Evolutionary conservation across 1,140 invertebrate genomes (phyloP), one percentile per base, ranked within the genome.

Genomic region (Tribolium madens): DNA sequence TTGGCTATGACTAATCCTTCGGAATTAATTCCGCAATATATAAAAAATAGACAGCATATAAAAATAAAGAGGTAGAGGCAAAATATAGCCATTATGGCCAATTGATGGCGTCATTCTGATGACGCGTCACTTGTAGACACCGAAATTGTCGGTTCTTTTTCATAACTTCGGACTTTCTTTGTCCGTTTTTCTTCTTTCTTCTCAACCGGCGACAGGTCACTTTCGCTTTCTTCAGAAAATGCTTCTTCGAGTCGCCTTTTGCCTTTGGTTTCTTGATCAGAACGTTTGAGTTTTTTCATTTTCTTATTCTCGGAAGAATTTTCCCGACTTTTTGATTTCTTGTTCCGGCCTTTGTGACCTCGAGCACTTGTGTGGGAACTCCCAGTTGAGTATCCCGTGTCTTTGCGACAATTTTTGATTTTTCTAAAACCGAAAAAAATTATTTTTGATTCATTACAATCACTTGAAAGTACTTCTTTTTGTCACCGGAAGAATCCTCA

Each of bases 301-400:
- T 74, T 76, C 60, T 73, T 76, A 9, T 48, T 50, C 0, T 76
- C 76, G 9, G 31, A 21, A 21, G 36, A 71, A 12, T 78, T 78
- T 52, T 75, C 75, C 17, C 79, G 77, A 76, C 36, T 72, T 73
- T 73, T 76, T n/a, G 68, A 64, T 60, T 76, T 84, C 76, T 21
- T 81, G 53, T 12, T 57, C 53, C 76, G 84, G 84, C 15, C 81
- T 73, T 84, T 78, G 57, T 81, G 85, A 4, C 31, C 31, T 4
- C 12, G 21, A 5, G 31, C 57, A 15, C 46, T 88, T 48, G 85
- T 88, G 72, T 89, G 87, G 0, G 90, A 91, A 82, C 89, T 91
- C 13, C 89, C 90, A 5, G 91, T 92, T 0, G 90, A 92, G 78
- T 91, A 91, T 13, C 90, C 90, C 0, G 90, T 91, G 73, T 91